Conservation (phyloP, 2,113 vertebrate genomes). For the Dicentrarchus labrax region DNA sequence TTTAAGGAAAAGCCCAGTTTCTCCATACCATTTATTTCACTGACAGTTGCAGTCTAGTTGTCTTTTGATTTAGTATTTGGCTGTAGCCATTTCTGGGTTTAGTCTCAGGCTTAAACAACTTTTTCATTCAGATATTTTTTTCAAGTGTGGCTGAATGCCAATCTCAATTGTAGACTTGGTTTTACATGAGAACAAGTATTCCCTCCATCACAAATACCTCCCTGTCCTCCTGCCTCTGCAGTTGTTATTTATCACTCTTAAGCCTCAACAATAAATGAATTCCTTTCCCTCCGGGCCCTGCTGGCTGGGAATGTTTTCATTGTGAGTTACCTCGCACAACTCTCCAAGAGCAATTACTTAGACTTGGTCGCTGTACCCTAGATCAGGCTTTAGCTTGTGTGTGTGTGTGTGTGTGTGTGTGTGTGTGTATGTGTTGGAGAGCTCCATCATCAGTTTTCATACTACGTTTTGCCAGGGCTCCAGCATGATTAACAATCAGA, state of each 20-base stretch:
- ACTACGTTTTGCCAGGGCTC: neutral
- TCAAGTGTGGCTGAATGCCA: neutral
- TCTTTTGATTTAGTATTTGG: neutral
- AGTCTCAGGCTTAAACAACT: neutral
- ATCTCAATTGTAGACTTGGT: neutral
- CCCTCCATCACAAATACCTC: neutral
- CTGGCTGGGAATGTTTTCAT: constrained; percentile 20
- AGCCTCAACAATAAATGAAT: constrained; percentile 20
- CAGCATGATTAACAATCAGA: neutral
- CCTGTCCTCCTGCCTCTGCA: neutral
- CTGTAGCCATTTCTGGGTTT: no score
- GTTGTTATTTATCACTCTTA: constrained; percentile 29
- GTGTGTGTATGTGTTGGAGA: neutral
- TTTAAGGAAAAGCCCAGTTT: neutral
- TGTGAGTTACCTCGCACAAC: neutral
- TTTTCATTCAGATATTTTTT: neutral
- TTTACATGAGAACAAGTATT: neutral
- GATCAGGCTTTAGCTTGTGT: neutral
- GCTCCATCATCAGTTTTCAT: constrained; percentile 5
- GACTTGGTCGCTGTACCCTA: neutral
- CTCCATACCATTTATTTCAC: neutral
- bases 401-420: constrained; percentile 5
- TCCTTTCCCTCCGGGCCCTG: neutral
- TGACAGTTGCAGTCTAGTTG: neutral
- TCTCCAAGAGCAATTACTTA: constrained; percentile 22